Conservation (phyloP, 1,140 invertebrate genomes). For the Drosophila ambigua region DNA sequence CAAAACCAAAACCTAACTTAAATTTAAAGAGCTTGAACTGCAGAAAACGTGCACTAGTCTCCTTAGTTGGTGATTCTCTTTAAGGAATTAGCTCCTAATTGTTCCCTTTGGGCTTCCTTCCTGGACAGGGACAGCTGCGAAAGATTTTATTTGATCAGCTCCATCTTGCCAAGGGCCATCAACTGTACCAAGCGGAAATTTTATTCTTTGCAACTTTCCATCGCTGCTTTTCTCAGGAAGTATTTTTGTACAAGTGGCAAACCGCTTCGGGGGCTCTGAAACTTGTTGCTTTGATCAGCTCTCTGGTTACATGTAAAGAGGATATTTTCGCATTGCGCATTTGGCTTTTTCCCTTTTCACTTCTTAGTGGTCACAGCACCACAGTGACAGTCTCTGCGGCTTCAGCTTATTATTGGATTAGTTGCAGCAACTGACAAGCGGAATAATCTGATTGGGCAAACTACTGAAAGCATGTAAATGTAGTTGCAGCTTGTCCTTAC, state of each 20-base stretch:
- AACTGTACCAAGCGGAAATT: slow-evolving; percentile 24
- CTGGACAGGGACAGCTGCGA: slow-evolving; percentile 16
- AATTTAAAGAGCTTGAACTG: no score
- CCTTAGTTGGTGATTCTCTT: neutral
- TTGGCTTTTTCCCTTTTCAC: slow-evolving; percentile 16
- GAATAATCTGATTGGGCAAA: neutral
- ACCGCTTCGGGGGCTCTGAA: slow-evolving; percentile 6
- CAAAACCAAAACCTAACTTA: no score
- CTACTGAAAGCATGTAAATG: no score
- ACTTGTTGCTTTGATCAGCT: slow-evolving; percentile 53
- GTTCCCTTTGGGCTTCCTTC: neutral
- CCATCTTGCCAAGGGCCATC: slow-evolving; percentile 40
- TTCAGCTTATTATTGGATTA: neutral
- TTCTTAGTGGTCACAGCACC: neutral
- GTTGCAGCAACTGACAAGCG: slow-evolving; percentile 10
- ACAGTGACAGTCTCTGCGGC: neutral
- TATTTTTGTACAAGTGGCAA: slow-evolving; percentile 37
- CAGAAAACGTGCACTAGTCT: no score
- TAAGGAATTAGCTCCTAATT: slow-evolving; percentile 7
- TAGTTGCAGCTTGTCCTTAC: neutral
- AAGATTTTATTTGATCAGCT: slow-evolving; percentile 50
- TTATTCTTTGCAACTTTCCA: slow-evolving; percentile 12
- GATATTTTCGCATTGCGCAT: slow-evolving; percentile 12
- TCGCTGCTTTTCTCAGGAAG: slow-evolving; percentile 24
- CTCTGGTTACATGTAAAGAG: neutral